Evolutionary conservation across 2,888 invertebrate genomes (phyloP).

Genomic region (Coremacera marginata): DNA sequence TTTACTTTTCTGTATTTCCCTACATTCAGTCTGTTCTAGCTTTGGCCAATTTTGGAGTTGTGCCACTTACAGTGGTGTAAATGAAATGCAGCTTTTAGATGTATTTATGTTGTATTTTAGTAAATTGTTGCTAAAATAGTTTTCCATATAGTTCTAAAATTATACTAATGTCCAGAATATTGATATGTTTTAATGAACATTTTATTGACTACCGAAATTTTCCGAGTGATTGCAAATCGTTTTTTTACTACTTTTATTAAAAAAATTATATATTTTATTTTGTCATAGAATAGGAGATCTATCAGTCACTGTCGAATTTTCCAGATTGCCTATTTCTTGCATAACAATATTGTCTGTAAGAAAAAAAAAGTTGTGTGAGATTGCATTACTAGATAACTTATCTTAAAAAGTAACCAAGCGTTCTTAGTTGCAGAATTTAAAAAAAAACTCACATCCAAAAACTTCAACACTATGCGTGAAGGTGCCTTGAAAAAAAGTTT

Average conservation of each 20-base stretch:
- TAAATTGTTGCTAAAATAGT: neutral
- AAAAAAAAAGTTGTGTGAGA: neutral
- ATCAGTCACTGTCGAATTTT: too few relatives aligned
- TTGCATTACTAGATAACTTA: neutral
- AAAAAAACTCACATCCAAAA: too few relatives aligned
- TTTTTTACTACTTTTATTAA: too few relatives aligned
- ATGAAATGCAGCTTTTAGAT: neutral
- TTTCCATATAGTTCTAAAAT: constrained; percentile 20
- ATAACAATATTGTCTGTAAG: neutral
- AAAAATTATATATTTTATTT: too few relatives aligned
- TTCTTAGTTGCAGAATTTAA: too few relatives aligned
- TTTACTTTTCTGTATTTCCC: neutral
- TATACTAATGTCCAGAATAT: constrained; percentile 32
- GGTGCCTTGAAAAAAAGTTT: too few relatives aligned
- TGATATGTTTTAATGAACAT: constrained; percentile 46
- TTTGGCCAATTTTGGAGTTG: neutral
- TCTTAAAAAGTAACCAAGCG: too few relatives aligned
- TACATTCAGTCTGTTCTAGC: too few relatives aligned
- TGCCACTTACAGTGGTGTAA: neutral
- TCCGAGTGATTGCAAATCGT: neutral
- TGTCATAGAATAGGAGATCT: too few relatives aligned
- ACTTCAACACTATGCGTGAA: too few relatives aligned
- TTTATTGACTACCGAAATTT: constrained; percentile 15
- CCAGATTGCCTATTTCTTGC: too few relatives aligned
- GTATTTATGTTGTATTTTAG: neutral